Conservation (phyloP, 2,797 vertebrate genomes). For the Tachyglossus aculeatus region DNA sequence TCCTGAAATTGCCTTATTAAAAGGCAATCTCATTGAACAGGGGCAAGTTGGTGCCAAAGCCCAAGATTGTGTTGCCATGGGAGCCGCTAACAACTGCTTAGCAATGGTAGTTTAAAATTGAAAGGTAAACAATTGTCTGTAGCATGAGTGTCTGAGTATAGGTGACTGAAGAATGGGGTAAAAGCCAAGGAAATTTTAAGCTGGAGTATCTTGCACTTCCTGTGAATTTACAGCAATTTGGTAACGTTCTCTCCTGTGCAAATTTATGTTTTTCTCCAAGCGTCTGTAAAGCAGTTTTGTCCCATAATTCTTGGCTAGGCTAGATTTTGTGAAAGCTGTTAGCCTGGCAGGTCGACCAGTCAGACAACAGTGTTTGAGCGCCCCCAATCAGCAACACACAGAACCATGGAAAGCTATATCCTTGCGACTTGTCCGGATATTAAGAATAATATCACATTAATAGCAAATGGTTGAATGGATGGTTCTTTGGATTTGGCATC, state of each 20-base stretch:
- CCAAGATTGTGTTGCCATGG: conserved; percentile 39
- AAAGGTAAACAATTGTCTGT: conserved; percentile 9
- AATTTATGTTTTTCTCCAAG: background rate
- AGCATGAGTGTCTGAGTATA: background rate
- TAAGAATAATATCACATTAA: too few relatives aligned
- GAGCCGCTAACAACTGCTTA: conserved; percentile 36
- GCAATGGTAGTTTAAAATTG: conserved; percentile 12
- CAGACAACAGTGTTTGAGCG: too few relatives aligned
- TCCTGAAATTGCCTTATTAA: conserved; percentile 41
- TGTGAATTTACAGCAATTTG: background rate
- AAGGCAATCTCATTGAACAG: conserved; percentile 9
- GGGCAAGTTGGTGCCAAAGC: conserved; percentile 25
- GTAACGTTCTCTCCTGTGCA: background rate
- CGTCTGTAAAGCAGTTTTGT: background rate
- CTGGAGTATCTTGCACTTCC: background rate
- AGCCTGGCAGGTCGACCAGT: background rate
- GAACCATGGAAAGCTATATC: too few relatives aligned
- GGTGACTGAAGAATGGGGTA: background rate
- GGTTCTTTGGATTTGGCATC: too few relatives aligned
- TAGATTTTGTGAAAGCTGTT: background rate
- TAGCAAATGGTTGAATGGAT: too few relatives aligned
- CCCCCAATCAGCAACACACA: too few relatives aligned
- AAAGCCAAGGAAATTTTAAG: background rate
- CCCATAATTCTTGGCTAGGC: background rate
- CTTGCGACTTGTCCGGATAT: too few relatives aligned